Percentiles rank a stretch among this genome's conserved stretches.
Evolutionary conservation across 2,113 vertebrate species (phyloP).

Genomic region (Paraplagusia blochii): DNA sequence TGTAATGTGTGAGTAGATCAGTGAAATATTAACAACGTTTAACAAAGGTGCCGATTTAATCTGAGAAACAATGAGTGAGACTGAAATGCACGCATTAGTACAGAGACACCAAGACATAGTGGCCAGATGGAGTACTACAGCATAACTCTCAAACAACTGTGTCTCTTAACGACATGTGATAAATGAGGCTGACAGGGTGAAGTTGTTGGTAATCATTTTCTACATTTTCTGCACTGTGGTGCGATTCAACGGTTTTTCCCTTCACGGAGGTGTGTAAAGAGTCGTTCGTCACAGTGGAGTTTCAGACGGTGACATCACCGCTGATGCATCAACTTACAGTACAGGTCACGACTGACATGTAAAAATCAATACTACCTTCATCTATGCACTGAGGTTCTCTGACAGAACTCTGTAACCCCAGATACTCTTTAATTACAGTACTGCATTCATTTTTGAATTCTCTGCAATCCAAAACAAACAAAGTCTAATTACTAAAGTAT

Average conservation of each 20-base stretch:
- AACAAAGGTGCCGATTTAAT: slow-evolving; percentile 6
- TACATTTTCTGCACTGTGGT: slow-evolving; percentile 33
- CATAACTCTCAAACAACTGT: background rate
- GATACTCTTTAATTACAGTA: too few relatives aligned
- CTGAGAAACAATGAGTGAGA: slow-evolving; percentile 27
- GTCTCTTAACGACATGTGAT: slow-evolving; percentile 3
- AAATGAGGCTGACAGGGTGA: background rate
- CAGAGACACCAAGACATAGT: too few relatives aligned
- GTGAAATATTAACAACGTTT: too few relatives aligned
- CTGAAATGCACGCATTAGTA: slow-evolving; percentile 33
- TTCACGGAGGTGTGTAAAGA: slow-evolving; percentile 41
- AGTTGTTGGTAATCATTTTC: slow-evolving; percentile 1
- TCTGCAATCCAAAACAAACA: too few relatives aligned
- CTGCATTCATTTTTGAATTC: too few relatives aligned
- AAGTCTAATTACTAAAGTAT: too few relatives aligned
- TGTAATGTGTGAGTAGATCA: too few relatives aligned
- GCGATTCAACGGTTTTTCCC: slow-evolving; percentile 35
- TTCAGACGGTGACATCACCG: slow-evolving; percentile 11
- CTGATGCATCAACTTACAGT: too few relatives aligned
- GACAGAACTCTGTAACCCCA: too few relatives aligned
- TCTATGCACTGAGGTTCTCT: too few relatives aligned
- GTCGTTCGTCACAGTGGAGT: slow-evolving; percentile 21
- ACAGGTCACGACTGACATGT: too few relatives aligned
- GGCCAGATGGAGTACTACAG: background rate
- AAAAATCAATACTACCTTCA: too few relatives aligned